Percentiles rank a stretch among this genome's conserved stretches.
phyloP scores from a whole-genome alignment of 2,113 vertebrate genomes.

The Tyrannus savana region DNA sequence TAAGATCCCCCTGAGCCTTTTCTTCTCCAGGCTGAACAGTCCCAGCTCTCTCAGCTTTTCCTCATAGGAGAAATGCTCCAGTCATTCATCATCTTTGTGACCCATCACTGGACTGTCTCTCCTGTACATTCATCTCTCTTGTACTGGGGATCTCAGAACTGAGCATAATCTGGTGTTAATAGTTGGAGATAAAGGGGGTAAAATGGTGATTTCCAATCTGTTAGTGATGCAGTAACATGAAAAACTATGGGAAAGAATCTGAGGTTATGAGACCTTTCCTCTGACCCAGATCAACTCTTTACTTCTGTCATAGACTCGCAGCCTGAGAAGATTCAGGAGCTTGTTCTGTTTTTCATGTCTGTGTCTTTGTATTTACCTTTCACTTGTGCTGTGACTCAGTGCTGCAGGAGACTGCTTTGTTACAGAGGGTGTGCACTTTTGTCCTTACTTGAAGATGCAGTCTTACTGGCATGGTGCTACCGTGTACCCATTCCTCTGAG shows the following conservation, averaged over 20 bases:
- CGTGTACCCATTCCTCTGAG: fast-evolving
- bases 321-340: background rate
- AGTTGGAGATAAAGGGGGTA: background rate
- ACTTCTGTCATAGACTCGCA: background rate
- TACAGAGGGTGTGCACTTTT: background rate
- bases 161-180: background rate
- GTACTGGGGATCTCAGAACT: background rate
- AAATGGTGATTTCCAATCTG: background rate
- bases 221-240: background rate
- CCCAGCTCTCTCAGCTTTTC: background rate
- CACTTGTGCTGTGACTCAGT: background rate
- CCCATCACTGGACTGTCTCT: background rate
- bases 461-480: background rate
- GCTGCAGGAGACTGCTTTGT: background rate
- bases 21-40: background rate
- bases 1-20: background rate
- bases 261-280: background rate
- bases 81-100: background rate
- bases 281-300: background rate
- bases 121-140: background rate
- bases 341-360: background rate
- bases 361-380: background rate
- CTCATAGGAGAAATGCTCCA: background rate
- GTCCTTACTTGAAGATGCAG: background rate
- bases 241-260: background rate